Evolutionary conservation across 92 coral and sea anemone genomes (phyloP).

Genomic region (Plumapathes pennacea): DNA sequence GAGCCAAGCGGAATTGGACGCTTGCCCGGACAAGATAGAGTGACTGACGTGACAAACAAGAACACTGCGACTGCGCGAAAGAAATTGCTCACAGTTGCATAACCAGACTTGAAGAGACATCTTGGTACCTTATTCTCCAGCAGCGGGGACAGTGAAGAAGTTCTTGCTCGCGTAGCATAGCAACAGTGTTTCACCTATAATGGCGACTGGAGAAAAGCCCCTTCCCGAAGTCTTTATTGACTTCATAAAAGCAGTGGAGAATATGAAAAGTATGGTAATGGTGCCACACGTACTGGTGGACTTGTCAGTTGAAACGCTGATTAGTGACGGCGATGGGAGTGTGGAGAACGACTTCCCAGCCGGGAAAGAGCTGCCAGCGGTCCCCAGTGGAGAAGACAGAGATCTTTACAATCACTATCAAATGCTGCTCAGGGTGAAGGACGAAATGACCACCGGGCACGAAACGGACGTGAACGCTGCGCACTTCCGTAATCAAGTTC

Average conservation of each 20-base stretch:
- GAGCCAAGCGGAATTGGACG: too few species aligned
- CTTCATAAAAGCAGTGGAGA: conserved; percentile 45
- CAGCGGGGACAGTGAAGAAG: too few species aligned
- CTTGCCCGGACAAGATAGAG: too few species aligned
- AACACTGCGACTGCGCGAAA: too few species aligned
- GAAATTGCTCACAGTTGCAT: too few species aligned
- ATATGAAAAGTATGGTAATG: conserved; percentile 44
- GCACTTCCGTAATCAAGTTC: conserved; percentile 15
- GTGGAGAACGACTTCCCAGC: conserved; percentile 5
- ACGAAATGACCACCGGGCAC: conserved; percentile 25
- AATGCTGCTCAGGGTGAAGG: conserved; percentile 29
- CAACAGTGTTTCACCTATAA: too few species aligned
- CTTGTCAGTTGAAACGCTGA: too few species aligned
- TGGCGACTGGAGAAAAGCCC: conserved; percentile 34
- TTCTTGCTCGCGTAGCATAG: too few species aligned
- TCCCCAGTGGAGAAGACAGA: conserved; percentile 23
- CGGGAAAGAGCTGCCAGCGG: conserved; percentile 11
- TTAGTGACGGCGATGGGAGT: too few species aligned
- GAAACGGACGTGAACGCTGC: conserved; percentile 15
- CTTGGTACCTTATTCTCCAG: too few species aligned
- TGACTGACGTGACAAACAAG: too few species aligned
- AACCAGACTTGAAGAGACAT: too few species aligned
- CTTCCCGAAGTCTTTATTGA: conserved; percentile 39
- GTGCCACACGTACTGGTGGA: conserved; percentile 58
- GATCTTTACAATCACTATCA: conserved; percentile 30